These are phyloP conservation scores for Burhinus bistriatus DNA, from an alignment of 2,113 vertebrate species.

Conservation along the genomic window DNA sequence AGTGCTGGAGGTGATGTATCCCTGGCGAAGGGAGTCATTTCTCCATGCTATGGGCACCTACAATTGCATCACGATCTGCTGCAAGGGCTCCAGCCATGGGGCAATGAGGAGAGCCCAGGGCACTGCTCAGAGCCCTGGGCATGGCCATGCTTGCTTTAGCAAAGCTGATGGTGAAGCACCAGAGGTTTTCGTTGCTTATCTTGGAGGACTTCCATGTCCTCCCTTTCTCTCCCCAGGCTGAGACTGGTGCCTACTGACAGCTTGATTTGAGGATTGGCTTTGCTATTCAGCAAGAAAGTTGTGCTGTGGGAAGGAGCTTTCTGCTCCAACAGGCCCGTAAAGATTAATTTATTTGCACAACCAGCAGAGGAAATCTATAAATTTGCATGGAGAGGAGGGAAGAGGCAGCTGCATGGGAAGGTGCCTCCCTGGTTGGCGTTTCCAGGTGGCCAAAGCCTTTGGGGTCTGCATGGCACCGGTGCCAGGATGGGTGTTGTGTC, in stretches of 20 bases:
- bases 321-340: neutral
- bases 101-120: neutral
- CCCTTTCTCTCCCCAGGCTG: neutral
- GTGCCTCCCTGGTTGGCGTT: neutral
- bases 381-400: accelerated
- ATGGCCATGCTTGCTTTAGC: neutral
- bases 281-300: neutral
- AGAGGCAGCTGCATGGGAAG: neutral
- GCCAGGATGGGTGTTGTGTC: neutral
- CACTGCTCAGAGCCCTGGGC: neutral
- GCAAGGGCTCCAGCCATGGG: neutral
- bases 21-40: neutral
- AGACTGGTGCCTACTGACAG: neutral
- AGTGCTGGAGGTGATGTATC: neutral
- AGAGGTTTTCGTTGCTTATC: neutral
- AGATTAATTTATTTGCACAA: neutral
- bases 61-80: neutral
- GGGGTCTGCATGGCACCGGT: neutral
- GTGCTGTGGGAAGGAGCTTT: neutral
- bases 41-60: neutral
- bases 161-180: neutral
- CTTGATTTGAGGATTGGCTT: neutral
- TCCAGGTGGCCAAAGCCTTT: neutral
- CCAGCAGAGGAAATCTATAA: constrained; percentile 1
- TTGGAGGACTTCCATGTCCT: neutral